Evolutionary conservation across 2,797 vertebrate species (phyloP).

Genomic region (Phoxinus dragarum): DNA sequence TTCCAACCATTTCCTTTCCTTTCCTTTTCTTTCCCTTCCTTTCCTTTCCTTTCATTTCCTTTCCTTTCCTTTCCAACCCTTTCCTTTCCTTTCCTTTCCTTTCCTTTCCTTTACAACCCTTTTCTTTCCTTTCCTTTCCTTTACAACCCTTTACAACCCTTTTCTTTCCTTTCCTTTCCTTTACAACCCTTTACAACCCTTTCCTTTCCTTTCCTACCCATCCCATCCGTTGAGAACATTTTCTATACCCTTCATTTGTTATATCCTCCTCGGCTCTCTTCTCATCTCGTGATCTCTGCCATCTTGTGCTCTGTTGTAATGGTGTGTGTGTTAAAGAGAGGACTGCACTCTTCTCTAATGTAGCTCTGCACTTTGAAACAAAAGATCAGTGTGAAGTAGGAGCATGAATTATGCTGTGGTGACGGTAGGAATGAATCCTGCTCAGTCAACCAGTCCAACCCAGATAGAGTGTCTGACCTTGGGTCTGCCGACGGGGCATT

Average conservation of each 20-base stretch:
- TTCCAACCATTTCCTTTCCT: no score
- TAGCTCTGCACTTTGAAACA: constrained; percentile 13
- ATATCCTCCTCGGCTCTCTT: background rate
- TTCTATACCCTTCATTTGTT: background rate
- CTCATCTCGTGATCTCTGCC: background rate
- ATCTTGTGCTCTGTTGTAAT: background rate
- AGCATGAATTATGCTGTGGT: constrained; percentile 31
- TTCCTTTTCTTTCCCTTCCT: no score
- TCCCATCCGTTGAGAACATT: background rate
- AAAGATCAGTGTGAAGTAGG: background rate
- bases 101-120: no score
- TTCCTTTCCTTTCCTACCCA: background rate
- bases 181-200: background rate
- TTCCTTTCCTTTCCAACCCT: no score
- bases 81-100: background rate
- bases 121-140: background rate
- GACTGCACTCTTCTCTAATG: background rate
- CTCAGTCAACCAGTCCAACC: constrained; percentile 52
- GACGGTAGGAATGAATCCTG: constrained; percentile 65
- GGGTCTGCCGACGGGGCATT: constrained; percentile 31
- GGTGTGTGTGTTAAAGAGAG: background rate
- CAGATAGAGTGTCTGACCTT: constrained; percentile 55
- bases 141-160: background rate
- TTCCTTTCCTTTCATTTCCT: no score
- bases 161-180: background rate